Evolutionary conservation across 1,140 invertebrate species (phyloP).

Genomic region (Temnothorax nylanderi): DNA sequence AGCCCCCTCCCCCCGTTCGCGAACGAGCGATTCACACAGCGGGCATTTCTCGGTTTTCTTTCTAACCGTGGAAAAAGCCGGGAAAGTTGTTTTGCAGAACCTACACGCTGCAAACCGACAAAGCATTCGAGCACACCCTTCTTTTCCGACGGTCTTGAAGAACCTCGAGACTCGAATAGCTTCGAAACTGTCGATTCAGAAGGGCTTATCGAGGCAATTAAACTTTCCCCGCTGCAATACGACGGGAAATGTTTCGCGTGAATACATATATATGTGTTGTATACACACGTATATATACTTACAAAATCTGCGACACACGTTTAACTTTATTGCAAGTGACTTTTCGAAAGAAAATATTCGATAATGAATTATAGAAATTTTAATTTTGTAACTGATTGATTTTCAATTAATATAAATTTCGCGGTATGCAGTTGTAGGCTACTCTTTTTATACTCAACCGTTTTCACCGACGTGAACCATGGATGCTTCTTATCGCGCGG

Average conservation of each 20-base stretch:
- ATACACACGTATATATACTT: not conserved
- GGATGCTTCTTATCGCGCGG: constrained; percentile 44
- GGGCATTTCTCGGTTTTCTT: constrained; percentile 33
- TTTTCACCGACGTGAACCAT: not conserved
- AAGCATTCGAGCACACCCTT: constrained; percentile 20
- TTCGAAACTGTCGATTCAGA: constrained; percentile 70
- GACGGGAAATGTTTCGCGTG: constrained; percentile 27
- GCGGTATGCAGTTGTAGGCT: too few species aligned
- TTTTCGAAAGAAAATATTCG: not conserved
- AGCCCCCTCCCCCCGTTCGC: not conserved
- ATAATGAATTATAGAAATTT: not conserved
- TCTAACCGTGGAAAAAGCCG: constrained; percentile 14
- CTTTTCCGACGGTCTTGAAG: constrained; percentile 21
- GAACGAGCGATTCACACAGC: constrained; percentile 27
- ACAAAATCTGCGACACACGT: not conserved
- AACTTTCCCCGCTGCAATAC: constrained; percentile 57
- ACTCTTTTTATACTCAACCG: not conserved
- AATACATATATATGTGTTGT: not conserved
- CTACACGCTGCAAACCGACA: constrained; percentile 26
- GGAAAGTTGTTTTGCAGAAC: constrained; percentile 35
- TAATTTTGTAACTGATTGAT: not conserved
- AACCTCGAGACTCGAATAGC: constrained; percentile 37
- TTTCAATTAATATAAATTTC: constrained; percentile 2
- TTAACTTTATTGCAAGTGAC: not conserved
- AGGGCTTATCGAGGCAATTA: constrained; percentile 71